phyloP scores from a whole-genome alignment of 2,797 vertebrate genomes.

The Eremophila alpestris region DNA sequence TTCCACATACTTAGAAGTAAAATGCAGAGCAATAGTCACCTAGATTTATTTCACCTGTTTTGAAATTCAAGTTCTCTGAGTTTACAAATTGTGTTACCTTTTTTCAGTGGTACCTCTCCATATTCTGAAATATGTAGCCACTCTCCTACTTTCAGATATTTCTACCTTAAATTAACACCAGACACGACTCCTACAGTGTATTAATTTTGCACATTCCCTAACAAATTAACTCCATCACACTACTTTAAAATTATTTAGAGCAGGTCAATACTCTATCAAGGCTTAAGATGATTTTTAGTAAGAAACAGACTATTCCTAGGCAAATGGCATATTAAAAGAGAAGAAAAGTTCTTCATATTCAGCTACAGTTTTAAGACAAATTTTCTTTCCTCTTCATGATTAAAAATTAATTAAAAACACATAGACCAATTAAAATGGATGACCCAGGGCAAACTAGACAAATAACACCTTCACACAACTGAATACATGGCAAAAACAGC shows the following conservation, averaged over 20 bases:
- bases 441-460: not conserved
- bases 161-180: not conserved
- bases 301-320: not conserved
- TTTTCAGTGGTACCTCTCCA: not conserved
- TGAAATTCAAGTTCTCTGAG: not conserved
- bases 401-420: not conserved
- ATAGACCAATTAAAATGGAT: not conserved
- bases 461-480: not conserved
- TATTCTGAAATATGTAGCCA: not conserved
- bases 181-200: accelerated
- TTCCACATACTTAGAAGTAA: not conserved
- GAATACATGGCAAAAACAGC: not conserved
- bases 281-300: not conserved
- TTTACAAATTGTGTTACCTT: not conserved
- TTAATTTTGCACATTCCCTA: not conserved
- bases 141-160: not conserved
- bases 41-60: not conserved
- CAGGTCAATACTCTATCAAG: not conserved
- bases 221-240: not conserved
- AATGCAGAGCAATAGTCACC: not conserved
- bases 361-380: not conserved
- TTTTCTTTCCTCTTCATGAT: not conserved
- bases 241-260: not conserved
- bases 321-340: not conserved
- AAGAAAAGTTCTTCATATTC: not conserved